Percentiles rank a stretch among this genome's conserved stretches.
These are phyloP conservation scores for Drosophila borborema DNA, from an alignment of 2,888 invertebrate genomes.

Conservation along the genomic window DNA sequence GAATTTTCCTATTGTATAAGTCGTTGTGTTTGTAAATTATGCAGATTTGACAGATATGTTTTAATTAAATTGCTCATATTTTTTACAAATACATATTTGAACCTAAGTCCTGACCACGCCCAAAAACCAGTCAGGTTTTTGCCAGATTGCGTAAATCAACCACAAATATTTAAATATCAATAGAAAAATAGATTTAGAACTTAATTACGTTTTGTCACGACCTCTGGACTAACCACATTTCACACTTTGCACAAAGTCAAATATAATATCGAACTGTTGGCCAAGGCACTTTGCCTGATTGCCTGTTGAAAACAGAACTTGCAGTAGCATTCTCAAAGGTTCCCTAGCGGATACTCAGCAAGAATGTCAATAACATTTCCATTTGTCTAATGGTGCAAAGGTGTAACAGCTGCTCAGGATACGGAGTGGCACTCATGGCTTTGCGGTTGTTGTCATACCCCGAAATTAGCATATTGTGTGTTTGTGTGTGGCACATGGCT, in stretches of 20 bases:
- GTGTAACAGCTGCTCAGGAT: conserved; percentile 29
- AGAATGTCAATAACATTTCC: conserved; percentile 37
- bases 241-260: conserved; percentile 36
- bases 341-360: not conserved
- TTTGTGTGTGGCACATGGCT: conserved; percentile 6
- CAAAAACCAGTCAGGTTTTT: conserved; percentile 27
- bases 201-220: conserved; percentile 67
- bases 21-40: conserved; percentile 1
- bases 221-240: conserved; percentile 35
- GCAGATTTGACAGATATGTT: conserved; percentile 2
- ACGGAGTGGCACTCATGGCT: not conserved
- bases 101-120: conserved; percentile 40
- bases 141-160: conserved; percentile 29
- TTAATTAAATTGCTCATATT: conserved; percentile 9
- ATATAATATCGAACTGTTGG: conserved; percentile 28
- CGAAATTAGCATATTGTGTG: conserved; percentile 47
- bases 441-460: conserved; percentile 1
- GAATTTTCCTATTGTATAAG: conserved; percentile 1
- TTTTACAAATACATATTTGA: conserved; percentile 13
- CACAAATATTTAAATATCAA: conserved; percentile 53
- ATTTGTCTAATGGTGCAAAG: conserved; percentile 49
- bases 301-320: conserved; percentile 22
- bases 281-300: conserved; percentile 70
- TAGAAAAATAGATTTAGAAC: conserved; percentile 3
- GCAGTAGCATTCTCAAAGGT: conserved; percentile 7